A percentile compares a stretch with the other conserved stretches of the same genome.
phyloP scores from a whole-genome alignment of 2,888 invertebrate species.

The Blera fallax region DNA sequence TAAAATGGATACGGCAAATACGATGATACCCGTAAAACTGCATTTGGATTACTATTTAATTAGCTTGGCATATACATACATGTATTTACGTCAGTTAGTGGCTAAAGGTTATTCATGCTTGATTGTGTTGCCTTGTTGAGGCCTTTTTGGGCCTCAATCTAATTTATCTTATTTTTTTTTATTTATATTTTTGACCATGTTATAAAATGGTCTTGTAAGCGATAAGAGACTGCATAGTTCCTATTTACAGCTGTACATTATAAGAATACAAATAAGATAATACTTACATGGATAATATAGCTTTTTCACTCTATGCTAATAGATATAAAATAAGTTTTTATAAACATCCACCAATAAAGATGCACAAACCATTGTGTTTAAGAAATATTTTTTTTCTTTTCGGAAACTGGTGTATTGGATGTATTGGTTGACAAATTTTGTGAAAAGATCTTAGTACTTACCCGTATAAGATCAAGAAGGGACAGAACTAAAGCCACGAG shows the following conservation, averaged over 20 bases:
- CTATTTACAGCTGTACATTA: constrained; percentile 53
- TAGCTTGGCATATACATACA: background rate
- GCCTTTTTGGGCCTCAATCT: background rate
- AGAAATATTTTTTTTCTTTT: no score
- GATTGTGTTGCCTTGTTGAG: background rate
- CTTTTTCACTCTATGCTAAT: background rate
- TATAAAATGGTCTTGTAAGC: constrained; percentile 1
- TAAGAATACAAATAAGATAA: background rate
- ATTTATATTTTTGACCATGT: background rate
- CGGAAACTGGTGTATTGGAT: no score
- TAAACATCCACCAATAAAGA: background rate
- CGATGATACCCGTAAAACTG: background rate
- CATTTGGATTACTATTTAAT: background rate
- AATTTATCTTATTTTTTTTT: background rate
- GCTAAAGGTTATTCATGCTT: background rate
- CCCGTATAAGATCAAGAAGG: no score
- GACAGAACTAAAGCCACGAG: no score
- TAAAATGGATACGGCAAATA: constrained; percentile 86
- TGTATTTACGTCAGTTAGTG: background rate
- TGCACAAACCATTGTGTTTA: background rate
- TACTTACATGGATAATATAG: background rate
- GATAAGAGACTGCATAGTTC: constrained; percentile 60
- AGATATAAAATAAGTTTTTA: background rate
- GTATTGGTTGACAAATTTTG: no score
- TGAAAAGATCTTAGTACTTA: no score